Conservation (phyloP, 92 coral and sea anemone genomes). For the Plumapathes pennacea region DNA sequence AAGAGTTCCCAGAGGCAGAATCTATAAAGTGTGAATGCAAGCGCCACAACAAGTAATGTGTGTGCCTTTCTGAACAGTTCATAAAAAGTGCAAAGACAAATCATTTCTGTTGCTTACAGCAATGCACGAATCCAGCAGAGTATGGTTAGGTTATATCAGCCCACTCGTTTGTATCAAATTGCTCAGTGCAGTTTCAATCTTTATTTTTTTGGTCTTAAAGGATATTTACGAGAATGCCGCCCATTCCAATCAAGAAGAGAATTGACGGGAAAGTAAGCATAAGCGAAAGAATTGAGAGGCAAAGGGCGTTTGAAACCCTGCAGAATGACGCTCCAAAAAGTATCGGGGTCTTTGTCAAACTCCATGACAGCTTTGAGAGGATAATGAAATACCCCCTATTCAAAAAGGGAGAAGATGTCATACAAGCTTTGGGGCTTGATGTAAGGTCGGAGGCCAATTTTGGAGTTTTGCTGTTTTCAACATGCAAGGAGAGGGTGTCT, state of each 20-base stretch:
- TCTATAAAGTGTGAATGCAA: constrained; percentile 34
- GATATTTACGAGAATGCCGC: constrained; percentile 6
- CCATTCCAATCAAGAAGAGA: constrained; percentile 1
- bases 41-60: constrained; percentile 39
- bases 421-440: background rate
- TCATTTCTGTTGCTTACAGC: constrained; percentile 36
- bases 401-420: background rate
- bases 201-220: too few species aligned
- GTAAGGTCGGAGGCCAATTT: constrained; percentile 4
- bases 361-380: background rate
- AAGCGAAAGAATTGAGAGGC: background rate
- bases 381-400: background rate
- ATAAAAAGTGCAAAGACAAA: constrained; percentile 6
- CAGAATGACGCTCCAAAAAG: background rate
- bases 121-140: constrained; percentile 24
- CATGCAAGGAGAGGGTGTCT: constrained; percentile 9
- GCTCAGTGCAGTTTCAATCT: too few species aligned
- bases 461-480: background rate
- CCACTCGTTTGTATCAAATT: too few species aligned
- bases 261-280: background rate
- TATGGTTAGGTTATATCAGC: too few species aligned
- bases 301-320: background rate
- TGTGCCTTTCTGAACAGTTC: constrained; percentile 20
- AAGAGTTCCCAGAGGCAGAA: constrained; percentile 8
- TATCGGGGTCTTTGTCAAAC: background rate